Evolutionary conservation across 2,888 invertebrate species (phyloP), one percentile per base, ranked within the genome.

Genomic region (Caenorhabditis parvicauda): DNA sequence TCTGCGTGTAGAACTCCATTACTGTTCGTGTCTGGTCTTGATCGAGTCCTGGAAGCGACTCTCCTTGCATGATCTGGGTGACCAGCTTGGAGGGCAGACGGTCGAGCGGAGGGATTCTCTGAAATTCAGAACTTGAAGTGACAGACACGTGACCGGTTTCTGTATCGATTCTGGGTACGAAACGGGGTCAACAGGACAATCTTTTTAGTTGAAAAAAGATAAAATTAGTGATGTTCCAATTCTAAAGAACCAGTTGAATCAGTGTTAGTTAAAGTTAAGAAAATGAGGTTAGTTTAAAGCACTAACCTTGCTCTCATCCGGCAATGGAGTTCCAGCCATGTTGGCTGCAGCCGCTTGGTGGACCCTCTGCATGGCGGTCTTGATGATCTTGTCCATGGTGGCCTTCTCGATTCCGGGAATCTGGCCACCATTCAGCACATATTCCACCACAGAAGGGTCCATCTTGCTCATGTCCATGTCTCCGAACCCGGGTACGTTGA

Each of bases 401-500:
- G 73, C 72, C 49, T 68, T 72, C 21, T 81, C 77, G 41, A 78
- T 68, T 21, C 74, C 73, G 5, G 81, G 81, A 29, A 81, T 69
- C 35, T 69, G 66, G 5, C 79, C 79, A 14, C 81, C 81, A 4
- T 68, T 67, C 42, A 81, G 58, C 17, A 81, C 74, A 51, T 79
- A 72, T 24, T 70, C 67, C 24, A 81, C 62, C 37, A 81, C 52
- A 12, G 60, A 45, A 0, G 79, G 79, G 38, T 73, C 69, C 35
- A 80, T 60, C 66, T 79, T 73, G 58, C 67, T 69, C 43, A 80
- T 38, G 56, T 79, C 78, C 39, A 79, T 62, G 45, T 73, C 65
- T 24, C 79, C 79, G 22, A 74, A 64, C 9, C 79, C 79, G 9
- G 79, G 79, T 28, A 79, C 68, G 42, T 75, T 76, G 35, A 80